Evolutionary conservation across 2,888 invertebrate species (phyloP), one percentile per base, ranked within the genome.

Genomic region (Cheilosia urbana): DNA sequence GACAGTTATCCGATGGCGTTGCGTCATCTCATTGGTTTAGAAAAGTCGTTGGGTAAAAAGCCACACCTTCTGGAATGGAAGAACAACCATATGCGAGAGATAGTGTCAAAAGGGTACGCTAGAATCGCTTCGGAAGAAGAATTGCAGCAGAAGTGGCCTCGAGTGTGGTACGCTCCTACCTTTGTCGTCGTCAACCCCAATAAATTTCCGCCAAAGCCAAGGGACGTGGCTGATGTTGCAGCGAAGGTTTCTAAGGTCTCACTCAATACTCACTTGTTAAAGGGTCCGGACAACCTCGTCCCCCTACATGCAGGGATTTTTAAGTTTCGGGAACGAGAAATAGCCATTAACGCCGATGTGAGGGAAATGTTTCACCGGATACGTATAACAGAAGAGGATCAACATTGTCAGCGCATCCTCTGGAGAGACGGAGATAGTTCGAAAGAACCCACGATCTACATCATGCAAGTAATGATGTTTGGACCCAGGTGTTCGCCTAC

Each of bases 391-490:
- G 24, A 24, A 9, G 21, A 4, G 9, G 51, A 51, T 11, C 24
- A 51, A 19, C 51, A 51, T 5, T 51, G 51, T 13, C 51, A 51
- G 15, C 51, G 51, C 0, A 51, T 27, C 24, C 24, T 53, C 1
- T 53, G 27, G 53, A 13, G 27, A 27, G 15, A 27, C 11, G 27
- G n/a, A 0, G 53, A 27, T 1, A 11, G 5, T 17, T 7, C 42
- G 1, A 9, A 34, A 2, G 0, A 11, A 34, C 9, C 9, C 2
- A 34, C 9, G 11, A 21, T 42, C 6, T 87, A 84, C 49, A 40
- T 73, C 17, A 80, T 87, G 83, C 17, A 45, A 3, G 65, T 81
- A 4, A 81, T 87, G 75, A 85, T 78, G n/a, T 82, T 87, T 40
- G 82, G 84, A 45, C 81, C 87, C 1, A 78, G 63, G 13, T 87